A percentile compares a stretch with the other conserved stretches of the same genome.
These are phyloP conservation scores for Arbacia lixula DNA, from an alignment of 53 echinoderm and acorn worm species.

Conservation along the genomic window DNA sequence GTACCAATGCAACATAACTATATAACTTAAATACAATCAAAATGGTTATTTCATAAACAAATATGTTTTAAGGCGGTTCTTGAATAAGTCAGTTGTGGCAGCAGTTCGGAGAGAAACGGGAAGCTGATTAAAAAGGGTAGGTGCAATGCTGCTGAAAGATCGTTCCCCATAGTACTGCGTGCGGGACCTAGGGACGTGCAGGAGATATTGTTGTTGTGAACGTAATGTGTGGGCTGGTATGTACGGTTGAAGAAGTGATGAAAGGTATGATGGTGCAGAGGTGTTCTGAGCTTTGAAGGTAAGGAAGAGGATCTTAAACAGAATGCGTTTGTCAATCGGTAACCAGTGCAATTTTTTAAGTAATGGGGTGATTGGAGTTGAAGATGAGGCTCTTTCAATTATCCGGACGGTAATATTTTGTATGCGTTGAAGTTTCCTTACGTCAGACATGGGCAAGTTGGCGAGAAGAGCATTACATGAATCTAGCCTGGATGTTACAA, in stretches of 20 bases:
- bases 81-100: background rate
- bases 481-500: slow-evolving; percentile 41
- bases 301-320: background rate
- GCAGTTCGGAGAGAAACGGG: background rate
- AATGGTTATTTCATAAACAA: background rate
- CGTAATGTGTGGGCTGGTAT: background rate
- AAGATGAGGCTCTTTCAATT: background rate
- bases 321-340: background rate
- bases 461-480: background rate
- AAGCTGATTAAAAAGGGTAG: background rate
- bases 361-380: background rate
- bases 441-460: background rate
- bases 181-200: background rate
- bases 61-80: background rate
- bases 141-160: background rate
- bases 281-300: background rate
- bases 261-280: background rate
- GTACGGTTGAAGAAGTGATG: background rate
- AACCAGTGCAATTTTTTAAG: slow-evolving; percentile 17
- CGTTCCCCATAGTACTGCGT: background rate
- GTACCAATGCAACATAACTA: no score
- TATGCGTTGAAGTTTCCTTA: slow-evolving; percentile 12
- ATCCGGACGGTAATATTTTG: slow-evolving; percentile 16
- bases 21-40: no score
- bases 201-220: background rate